phyloP scores from a whole-genome alignment of 2,888 invertebrate genomes.

The Cetonia aurata region DNA sequence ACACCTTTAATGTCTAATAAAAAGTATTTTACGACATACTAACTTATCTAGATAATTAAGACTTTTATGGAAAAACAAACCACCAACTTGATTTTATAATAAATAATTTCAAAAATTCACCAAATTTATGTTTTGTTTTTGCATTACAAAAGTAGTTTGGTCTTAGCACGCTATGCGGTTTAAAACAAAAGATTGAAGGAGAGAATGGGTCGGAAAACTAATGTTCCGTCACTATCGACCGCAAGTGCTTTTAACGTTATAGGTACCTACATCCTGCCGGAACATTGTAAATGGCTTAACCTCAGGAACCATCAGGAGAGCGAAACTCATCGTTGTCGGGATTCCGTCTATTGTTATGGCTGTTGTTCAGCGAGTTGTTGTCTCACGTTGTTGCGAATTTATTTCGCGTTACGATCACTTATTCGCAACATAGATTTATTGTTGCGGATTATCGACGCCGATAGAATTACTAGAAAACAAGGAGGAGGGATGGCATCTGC shows the following conservation, averaged over 20 bases:
- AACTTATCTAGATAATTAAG: no score
- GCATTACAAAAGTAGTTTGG: no score
- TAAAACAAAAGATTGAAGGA: slow-evolving; percentile 10
- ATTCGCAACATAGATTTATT: slow-evolving; percentile 45
- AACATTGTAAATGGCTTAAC: slow-evolving; percentile 60
- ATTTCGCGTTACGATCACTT: slow-evolving; percentile 53
- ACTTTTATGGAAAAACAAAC: no score
- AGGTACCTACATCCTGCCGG: slow-evolving; percentile 55
- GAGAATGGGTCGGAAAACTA: slow-evolving; percentile 44
- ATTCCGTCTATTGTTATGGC: no score
- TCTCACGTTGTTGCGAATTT: slow-evolving; percentile 56
- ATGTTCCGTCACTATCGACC: slow-evolving; percentile 58
- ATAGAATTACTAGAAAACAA: not conserved
- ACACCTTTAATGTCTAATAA: no score
- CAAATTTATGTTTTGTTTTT: no score
- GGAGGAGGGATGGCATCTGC: slow-evolving; percentile 7
- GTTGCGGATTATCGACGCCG: slow-evolving; percentile 37
- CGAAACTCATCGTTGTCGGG: slow-evolving; percentile 41
- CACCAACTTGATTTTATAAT: no score
- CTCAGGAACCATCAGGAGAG: slow-evolving; percentile 53
- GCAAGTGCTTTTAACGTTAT: slow-evolving; percentile 58
- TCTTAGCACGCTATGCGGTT: not conserved
- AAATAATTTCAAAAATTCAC: no score
- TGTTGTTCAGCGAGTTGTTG: no score
- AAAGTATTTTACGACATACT: no score